These are phyloP conservation scores for Loxodonta africana DNA, from an alignment of 2,113 vertebrate genomes.

Conservation along the genomic window DNA sequence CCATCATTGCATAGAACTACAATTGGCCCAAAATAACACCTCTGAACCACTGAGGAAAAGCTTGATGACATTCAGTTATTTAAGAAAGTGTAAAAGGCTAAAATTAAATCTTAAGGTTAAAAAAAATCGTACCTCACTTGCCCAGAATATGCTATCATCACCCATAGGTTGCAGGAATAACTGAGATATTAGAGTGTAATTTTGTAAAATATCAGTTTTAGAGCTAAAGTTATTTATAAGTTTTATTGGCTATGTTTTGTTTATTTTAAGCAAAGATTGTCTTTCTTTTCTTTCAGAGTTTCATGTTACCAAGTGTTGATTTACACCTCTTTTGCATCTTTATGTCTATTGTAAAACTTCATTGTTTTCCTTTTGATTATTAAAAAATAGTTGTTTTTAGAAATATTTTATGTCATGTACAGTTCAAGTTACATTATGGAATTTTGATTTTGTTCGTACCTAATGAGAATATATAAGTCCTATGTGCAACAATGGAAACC, in stretches of 20 bases:
- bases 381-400: slow-evolving; percentile 18
- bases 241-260: not conserved
- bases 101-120: slow-evolving; percentile 40
- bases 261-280: not conserved
- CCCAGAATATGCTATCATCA: not conserved
- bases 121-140: not conserved
- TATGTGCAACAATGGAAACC: not conserved
- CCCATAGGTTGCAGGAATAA: not conserved
- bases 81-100: not conserved
- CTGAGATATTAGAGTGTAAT: not conserved
- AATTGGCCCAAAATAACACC: not conserved
- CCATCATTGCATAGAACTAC: not conserved
- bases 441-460: not conserved
- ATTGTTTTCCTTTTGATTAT: not conserved
- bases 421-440: slow-evolving; percentile 1
- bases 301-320: not conserved
- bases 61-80: not conserved
- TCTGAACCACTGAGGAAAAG: not conserved
- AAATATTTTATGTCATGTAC: slow-evolving; percentile 46
- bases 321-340: not conserved
- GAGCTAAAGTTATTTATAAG: not conserved
- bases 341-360: not conserved
- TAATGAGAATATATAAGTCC: not conserved
- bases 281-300: slow-evolving; percentile 46
- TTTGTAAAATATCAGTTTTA: slow-evolving; percentile 21